These are phyloP conservation scores for Oreotrochilus melanogaster DNA, from an alignment of 2,113 vertebrate genomes.

Conservation along the genomic window DNA sequence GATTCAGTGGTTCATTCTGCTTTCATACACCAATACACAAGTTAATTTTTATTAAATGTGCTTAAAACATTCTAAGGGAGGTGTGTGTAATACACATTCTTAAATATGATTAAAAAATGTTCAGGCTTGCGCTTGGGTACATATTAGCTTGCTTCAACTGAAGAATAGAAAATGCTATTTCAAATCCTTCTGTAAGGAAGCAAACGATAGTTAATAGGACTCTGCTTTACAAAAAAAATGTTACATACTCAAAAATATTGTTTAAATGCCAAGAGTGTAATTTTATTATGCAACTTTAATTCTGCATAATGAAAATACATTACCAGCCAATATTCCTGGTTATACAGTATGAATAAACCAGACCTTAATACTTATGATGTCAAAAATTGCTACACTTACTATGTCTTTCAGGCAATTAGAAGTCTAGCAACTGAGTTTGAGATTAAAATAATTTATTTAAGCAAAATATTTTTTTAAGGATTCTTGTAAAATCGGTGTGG, in stretches of 20 bases:
- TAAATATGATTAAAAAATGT: neutral
- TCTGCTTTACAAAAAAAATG: neutral
- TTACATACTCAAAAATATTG: neutral
- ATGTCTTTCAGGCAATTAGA: neutral
- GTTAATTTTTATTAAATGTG: neutral
- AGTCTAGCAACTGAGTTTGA: neutral
- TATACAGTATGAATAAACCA: neutral
- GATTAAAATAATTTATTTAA: neutral
- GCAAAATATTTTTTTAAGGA: accelerated
- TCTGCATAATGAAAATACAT: neutral
- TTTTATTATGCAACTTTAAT: neutral
- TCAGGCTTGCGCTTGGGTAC: neutral
- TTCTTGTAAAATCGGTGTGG: neutral
- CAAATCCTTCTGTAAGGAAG: neutral
- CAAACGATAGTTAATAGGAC: neutral
- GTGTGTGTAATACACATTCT: neutral
- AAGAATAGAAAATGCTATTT: neutral
- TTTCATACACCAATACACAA: neutral
- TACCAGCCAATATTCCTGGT: neutral
- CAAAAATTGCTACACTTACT: neutral
- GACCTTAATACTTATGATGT: neutral
- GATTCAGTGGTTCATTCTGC: neutral
- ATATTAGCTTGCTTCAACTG: neutral
- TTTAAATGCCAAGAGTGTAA: neutral
- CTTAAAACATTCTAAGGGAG: neutral